Evolutionary conservation across 2,888 invertebrate species (phyloP).

Genomic region (Diarsia brunnea): DNA sequence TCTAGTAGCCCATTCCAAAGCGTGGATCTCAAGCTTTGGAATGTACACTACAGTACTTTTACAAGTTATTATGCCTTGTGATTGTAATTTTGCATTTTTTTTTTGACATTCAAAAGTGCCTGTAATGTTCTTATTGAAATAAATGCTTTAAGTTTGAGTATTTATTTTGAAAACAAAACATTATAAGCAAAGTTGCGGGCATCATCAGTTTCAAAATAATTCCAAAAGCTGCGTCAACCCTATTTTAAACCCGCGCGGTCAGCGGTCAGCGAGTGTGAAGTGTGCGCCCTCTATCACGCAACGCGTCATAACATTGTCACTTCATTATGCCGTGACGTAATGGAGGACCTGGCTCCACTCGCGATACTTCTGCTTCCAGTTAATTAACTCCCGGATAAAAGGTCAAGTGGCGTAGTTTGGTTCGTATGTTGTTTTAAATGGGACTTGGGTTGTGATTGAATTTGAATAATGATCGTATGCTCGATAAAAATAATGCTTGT

Average conservation of each 20-base stretch:
- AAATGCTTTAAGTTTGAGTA: no score
- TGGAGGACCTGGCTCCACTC: conserved; percentile 69
- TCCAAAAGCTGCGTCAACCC: conserved; percentile 39
- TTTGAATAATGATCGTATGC: neutral
- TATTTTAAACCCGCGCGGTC: conserved; percentile 43
- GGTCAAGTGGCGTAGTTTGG: conserved; percentile 70
- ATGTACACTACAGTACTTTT: no score
- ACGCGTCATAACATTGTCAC: conserved; percentile 82
- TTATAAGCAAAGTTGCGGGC: neutral
- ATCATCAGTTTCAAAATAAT: neutral
- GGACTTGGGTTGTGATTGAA: neutral
- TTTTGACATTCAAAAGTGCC: no score
- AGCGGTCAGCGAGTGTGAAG: conserved; percentile 72
- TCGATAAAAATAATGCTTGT: neutral
- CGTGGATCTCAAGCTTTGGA: no score
- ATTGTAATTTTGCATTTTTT: no score
- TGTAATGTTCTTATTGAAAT: no score
- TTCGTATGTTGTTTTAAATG: conserved; percentile 13
- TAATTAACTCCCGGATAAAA: conserved; percentile 80
- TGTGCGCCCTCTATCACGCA: conserved; percentile 73
- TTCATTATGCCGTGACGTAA: conserved; percentile 78
- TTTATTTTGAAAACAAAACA: neutral
- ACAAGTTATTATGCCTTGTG: no score
- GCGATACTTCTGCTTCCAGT: conserved; percentile 74
- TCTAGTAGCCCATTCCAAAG: no score